Evolutionary conservation across 2,113 vertebrate genomes (phyloP).

Genomic region (Colossoma macropomum): DNA sequence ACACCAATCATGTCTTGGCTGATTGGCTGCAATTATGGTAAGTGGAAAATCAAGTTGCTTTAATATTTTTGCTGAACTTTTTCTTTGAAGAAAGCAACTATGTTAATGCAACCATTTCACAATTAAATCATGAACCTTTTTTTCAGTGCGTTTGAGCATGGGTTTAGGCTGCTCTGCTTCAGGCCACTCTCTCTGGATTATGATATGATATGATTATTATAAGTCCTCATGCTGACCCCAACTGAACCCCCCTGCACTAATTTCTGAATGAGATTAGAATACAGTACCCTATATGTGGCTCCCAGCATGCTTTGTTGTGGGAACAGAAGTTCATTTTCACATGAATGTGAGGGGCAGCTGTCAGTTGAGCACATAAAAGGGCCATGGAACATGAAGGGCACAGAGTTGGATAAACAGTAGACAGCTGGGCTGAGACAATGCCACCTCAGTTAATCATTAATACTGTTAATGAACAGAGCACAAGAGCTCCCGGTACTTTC

Average conservation of each 20-base stretch:
- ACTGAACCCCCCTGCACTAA: background rate
- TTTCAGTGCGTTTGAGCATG: no score
- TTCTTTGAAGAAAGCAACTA: no score
- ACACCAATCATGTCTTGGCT: no score
- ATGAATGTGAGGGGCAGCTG: slow-evolving; percentile 78
- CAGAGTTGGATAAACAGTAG: slow-evolving; percentile 51
- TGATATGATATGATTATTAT: background rate
- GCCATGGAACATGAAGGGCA: slow-evolving; percentile 20
- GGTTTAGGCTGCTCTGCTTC: no score
- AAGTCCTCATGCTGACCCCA: background rate
- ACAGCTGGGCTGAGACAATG: slow-evolving; percentile 60
- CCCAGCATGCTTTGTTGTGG: slow-evolving; percentile 1
- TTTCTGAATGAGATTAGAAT: background rate
- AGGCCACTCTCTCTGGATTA: no score
- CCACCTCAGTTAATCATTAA: slow-evolving; percentile 61
- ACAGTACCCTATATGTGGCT: slow-evolving; percentile 10
- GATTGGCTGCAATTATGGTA: no score
- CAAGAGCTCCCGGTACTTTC: slow-evolving; percentile 45
- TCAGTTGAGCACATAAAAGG: slow-evolving; percentile 66
- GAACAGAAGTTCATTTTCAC: slow-evolving; percentile 68
- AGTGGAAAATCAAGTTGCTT: no score
- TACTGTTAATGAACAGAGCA: slow-evolving; percentile 59
- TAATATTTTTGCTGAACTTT: no score
- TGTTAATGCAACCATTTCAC: no score
- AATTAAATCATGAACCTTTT: no score